phyloP scores from a whole-genome alignment of 1,140 invertebrate genomes.

The Danaus melanippus region DNA sequence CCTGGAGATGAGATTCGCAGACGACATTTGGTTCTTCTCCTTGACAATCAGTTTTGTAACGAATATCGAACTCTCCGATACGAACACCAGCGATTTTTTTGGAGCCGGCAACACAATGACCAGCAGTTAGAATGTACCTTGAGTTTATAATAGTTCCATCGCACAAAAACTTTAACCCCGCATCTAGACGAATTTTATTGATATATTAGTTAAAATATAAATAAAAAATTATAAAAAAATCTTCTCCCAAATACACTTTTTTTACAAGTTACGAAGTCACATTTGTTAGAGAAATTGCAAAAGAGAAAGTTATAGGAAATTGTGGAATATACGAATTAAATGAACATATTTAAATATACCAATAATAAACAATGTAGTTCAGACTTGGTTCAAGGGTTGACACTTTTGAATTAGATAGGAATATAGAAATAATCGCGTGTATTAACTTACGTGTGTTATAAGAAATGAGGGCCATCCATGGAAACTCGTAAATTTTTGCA shows the following conservation, averaged over 20 bases:
- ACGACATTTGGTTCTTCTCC: slow-evolving; percentile 7
- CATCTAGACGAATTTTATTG: not conserved
- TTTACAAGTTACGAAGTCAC: too few species aligned
- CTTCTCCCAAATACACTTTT: too few species aligned
- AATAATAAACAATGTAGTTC: too few species aligned
- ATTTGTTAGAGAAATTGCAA: too few species aligned
- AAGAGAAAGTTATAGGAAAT: too few species aligned
- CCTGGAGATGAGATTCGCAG: slow-evolving; percentile 24
- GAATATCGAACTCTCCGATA: slow-evolving; percentile 24
- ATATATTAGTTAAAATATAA: too few species aligned
- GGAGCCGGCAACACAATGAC: slow-evolving; percentile 19
- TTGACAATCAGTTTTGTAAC: slow-evolving; percentile 17
- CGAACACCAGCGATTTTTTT: slow-evolving; percentile 18
- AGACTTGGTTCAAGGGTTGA: too few species aligned
- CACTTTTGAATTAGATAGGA: too few species aligned
- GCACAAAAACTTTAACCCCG: slow-evolving; percentile 16
- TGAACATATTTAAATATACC: too few species aligned
- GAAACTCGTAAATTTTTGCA: slow-evolving; percentile 24
- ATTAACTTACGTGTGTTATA: slow-evolving; percentile 15
- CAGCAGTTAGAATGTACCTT: slow-evolving; percentile 27
- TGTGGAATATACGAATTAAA: too few species aligned
- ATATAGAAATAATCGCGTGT: not conserved
- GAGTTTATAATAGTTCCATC: slow-evolving; percentile 25
- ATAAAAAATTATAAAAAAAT: too few species aligned
- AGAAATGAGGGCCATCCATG: slow-evolving; percentile 28